Evolutionary conservation across 2,888 invertebrate species (phyloP), one percentile per base, ranked within the genome.

Genomic region (Caenorhabditis afra): DNA sequence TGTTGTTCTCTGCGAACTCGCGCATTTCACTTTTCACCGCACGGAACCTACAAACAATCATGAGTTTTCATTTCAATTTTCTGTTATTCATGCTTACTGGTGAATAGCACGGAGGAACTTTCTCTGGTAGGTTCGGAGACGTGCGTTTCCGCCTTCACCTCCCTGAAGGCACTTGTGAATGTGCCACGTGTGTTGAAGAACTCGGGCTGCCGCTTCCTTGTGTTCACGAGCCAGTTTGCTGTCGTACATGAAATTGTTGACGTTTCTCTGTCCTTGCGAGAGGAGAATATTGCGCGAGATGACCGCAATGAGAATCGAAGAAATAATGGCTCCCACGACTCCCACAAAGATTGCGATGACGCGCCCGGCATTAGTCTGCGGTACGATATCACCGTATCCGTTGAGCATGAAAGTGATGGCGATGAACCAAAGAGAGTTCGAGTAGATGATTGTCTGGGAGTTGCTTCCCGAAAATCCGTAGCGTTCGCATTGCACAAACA

Each of bases 191-290:
- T 99, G 98, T 90, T 99, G 94, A 87, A 99, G 93, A 88, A 86
- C 86, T 92, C 99, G 97, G 84, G 99, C 99, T 86, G 99, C 99
- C 86, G 98, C 96, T 92, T 99, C 97, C 94, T 99, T 99, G 92
- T 99, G 93, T 97, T 98, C 86, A 93, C 98, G 97, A 90, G 97
- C 96, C 92, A 99, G 94, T 93, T 98, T 97, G 91, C 98, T 98
- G 93, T 99, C 99, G 96, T 98, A 98, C 98, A 99, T 99, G 93
- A 99, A 99, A 93, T 98, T 98, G 93, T 99, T 99, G 91, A 99
- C 99, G 93, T 99, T 98, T 93, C 98, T 53, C 93, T 99, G 98
- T 89, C 98, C 98, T 93, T 97, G 94, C 90, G 97, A 96, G 91
- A 99, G 94, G 92, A 99, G 97, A 93, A 99, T 93, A 93, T 99